Base-by-base conservation (phyloP, 2,113 vertebrate species). In the Leucopsar rothschildi region DNA sequence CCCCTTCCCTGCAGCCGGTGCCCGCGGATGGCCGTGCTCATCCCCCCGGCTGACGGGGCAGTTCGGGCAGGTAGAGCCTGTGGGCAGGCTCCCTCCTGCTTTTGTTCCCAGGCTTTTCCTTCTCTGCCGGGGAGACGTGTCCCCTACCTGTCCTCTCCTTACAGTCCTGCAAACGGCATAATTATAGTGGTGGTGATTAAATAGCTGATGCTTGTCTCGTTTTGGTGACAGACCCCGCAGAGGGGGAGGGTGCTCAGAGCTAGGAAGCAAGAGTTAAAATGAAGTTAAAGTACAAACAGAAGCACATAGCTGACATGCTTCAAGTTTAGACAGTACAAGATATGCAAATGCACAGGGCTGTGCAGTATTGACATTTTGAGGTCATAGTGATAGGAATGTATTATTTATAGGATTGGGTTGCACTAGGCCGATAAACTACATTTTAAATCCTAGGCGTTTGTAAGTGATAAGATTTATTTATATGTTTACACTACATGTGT, bases 351-450 rank as follows among this genome's bases (percentile, higher is more conserved):
- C 2, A 21, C 83, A 56, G 88, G 95, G 96, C 93, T 97, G 93
- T 9, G 69, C 31, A 3, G 83, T 96, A 97, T 97, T 97, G 97
- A 97, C 97, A 96, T 97, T 97, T 97, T 97, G 97, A 97, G 97
- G 97, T 97, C 97, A 97, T 76, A 92, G 95, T 97, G 97, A 97
- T 97, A 96, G 96, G 95, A 95, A 97, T 97, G 97, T 97, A 97
- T 97, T 97, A 97, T 97, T 97, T 97, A 97, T 97, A 96, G 96
- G 96, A 92, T 66, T 47, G 80, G 55, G 78, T 97, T 97, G 94
- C 73, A 70, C 93, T 86, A 95, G 96, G 95, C 97, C 37, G 47
- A 95, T 92, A 97, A 96, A 96, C 90, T 88, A 86, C 90, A 79
- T 86, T 91, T 95, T 82, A 82, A 94, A 95, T 83, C 90, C 81